These are phyloP conservation scores for Xylota segnis DNA, from an alignment of 2,888 invertebrate species.

Conservation along the genomic window DNA sequence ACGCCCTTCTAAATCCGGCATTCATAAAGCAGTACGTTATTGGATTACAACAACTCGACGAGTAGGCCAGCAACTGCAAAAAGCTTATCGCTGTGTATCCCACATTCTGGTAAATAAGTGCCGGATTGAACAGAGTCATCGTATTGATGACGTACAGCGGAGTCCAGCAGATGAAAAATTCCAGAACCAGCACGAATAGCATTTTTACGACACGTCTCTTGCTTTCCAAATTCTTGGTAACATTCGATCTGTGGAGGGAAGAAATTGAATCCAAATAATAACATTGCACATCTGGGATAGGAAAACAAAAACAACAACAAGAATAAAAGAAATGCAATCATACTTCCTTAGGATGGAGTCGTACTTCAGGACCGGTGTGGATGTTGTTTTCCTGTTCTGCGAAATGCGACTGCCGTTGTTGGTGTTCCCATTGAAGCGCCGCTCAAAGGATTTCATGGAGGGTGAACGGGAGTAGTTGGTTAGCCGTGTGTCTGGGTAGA, in stretches of 20 bases:
- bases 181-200: conserved; percentile 95
- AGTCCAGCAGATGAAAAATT: conserved; percentile 97
- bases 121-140: conserved; percentile 89
- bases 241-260: conserved; percentile 79
- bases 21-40: conserved; percentile 98
- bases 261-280: conserved; percentile 70
- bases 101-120: conserved; percentile 89
- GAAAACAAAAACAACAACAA: too few relatives aligned
- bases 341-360: conserved; percentile 60
- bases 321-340: background rate
- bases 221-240: conserved; percentile 82
- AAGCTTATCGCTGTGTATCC: conserved; percentile 90
- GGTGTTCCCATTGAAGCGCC: conserved; percentile 34
- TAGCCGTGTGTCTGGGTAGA: conserved; percentile 52
- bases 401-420: conserved; percentile 7
- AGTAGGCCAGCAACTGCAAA: conserved; percentile 91
- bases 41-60: conserved; percentile 94
- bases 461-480: conserved; percentile 40
- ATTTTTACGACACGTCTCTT: conserved; percentile 89
- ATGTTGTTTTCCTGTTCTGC: conserved; percentile 29
- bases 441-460: conserved; percentile 39
- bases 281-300: background rate
- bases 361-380: conserved; percentile 27
- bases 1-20: conserved; percentile 92
- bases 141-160: conserved; percentile 93